These are phyloP conservation scores for Danio jaintianensis DNA, from an alignment of 2,797 vertebrate species.

Conservation along the genomic window DNA sequence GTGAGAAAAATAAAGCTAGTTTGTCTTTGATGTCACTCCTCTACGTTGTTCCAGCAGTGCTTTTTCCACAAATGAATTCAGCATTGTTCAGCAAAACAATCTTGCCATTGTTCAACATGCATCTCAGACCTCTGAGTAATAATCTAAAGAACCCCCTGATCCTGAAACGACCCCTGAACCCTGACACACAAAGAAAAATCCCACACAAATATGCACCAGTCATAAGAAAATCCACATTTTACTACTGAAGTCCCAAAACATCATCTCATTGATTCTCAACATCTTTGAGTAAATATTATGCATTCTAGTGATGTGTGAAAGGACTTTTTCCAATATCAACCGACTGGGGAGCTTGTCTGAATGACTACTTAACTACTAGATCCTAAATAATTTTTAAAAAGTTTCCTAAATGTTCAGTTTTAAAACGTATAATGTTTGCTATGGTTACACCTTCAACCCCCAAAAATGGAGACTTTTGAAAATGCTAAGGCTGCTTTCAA, in stretches of 20 bases:
- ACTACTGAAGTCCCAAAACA: not conserved
- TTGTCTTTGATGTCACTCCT: conserved; percentile 23
- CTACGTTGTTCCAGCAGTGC: conserved; percentile 2
- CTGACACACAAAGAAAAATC: conserved; percentile 38
- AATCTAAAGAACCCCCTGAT: conserved; percentile 50
- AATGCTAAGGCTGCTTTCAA: no score
- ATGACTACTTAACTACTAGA: not conserved
- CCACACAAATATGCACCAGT: conserved; percentile 32
- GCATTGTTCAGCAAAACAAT: conserved; percentile 56
- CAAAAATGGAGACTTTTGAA: no score
- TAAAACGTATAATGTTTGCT: no score
- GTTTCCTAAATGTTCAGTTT: no score
- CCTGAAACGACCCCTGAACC: conserved; percentile 38
- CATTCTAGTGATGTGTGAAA: not conserved
- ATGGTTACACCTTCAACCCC: no score
- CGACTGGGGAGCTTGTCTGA: not conserved
- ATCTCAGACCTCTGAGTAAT: conserved; percentile 37
- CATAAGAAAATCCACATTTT: not conserved
- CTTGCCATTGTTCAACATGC: conserved; percentile 53
- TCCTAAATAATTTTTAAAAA: no score
- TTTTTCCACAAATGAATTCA: conserved; percentile 43
- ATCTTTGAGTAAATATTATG: conserved; percentile 1
- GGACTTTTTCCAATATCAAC: not conserved
- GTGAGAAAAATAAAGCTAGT: conserved; percentile 26
- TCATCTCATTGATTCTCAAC: not conserved